A percentile compares a stretch with the other conserved stretches of the same genome.
Conservation (phyloP, 2,113 vertebrate genomes). For the Neotoma lepida region DNA sequence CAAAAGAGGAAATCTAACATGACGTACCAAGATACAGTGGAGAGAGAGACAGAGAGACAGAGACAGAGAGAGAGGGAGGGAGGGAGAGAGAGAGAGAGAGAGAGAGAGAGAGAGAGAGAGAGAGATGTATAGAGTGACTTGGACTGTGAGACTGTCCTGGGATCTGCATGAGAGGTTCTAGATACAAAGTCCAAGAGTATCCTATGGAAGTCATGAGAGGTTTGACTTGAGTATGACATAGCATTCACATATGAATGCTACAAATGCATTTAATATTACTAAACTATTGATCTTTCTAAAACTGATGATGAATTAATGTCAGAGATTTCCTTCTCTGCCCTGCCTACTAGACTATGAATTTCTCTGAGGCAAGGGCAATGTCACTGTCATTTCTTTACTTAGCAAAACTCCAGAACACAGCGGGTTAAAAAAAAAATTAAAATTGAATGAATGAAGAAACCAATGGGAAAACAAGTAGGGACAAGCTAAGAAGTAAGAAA, state of each 20-base stretch:
- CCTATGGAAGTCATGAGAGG: neutral
- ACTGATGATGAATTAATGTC: neutral
- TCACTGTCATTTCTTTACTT: neutral
- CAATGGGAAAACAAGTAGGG: neutral
- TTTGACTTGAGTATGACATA: neutral
- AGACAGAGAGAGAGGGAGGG: no score
- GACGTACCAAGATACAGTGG: neutral
- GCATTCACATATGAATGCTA: neutral
- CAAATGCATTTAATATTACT: neutral
- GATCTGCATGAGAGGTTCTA: neutral
- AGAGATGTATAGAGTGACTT: neutral
- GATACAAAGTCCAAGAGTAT: neutral
- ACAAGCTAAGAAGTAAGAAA: neutral
- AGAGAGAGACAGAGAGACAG: neutral
- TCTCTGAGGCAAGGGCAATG: neutral
- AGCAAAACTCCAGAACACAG: neutral
- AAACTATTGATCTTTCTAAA: neutral
- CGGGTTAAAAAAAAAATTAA: neutral
- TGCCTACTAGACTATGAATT: neutral
- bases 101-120: neutral
- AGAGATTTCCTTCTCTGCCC: neutral
- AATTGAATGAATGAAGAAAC: neutral
- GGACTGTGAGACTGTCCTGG: neutral
- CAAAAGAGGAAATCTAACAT: neutral
- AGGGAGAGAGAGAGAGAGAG: no score